Evolutionary conservation across 1,140 invertebrate species (phyloP), one percentile per base, ranked within the genome.

Genomic region (Bathynomus jamesi): DNA sequence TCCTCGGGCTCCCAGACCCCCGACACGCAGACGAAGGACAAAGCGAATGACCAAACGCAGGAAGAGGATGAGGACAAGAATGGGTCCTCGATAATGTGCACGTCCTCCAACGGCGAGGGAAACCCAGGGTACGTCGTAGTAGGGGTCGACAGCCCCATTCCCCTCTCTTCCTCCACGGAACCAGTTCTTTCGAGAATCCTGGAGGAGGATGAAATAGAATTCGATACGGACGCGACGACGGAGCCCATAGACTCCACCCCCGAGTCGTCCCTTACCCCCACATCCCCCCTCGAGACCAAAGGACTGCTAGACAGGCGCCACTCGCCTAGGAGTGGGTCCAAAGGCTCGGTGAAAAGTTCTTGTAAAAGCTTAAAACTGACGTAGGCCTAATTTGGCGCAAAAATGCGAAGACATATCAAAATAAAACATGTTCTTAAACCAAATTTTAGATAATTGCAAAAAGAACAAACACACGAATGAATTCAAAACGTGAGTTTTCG

Each of bases 281-380:
- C 86, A 1, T 87, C 87, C 7, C 87, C 87, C 0, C 86, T 87
- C 28, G 88, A 89, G 80, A 88, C 88, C 0, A 83, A 86, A 60
- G 88, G 89, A 78, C 80, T 89, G 21, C 79, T 89, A 4, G 77
- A 79, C n/a, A 71, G 74, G 11, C 75, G 78, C 27, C 74, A 73
- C 67, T 65, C 72, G 28, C 31, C 70, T 24, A 62, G 76, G 53
- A 69, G 72, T 65, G 53, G 69, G 61, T 76, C 72, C 32, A 71
- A 74, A 53, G 69, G 70, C 2, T 76, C 69, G 73, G 85, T 67
- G 83, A 85, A 78, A 82, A 83, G 76, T 84, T 86, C 61, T 64
- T 84, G 30, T 84, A 86, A 79, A 83, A 86, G 74, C 30, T 75
- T 40, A 65, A 74, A 63, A 60, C 46, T 46, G 66, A 61, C 63